Evolutionary conservation across 1,140 invertebrate genomes (phyloP).

Genomic region (Adoxophyes honmai): DNA sequence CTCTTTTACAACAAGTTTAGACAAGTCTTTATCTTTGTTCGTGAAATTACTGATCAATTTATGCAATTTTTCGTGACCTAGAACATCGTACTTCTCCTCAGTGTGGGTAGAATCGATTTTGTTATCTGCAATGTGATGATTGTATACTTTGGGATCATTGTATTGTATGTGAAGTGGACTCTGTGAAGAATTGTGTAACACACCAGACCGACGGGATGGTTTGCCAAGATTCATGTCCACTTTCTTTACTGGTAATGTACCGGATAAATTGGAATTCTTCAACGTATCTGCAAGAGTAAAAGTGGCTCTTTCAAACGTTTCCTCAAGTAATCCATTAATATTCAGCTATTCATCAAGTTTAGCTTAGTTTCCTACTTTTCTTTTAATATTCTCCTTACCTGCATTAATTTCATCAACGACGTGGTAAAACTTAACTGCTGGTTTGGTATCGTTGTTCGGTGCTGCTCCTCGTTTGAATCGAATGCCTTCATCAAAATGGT

Average conservation of each 20-base stretch:
- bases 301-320: not conserved
- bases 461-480: too few relatives aligned
- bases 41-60: constrained; percentile 47
- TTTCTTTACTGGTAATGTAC: constrained; percentile 47
- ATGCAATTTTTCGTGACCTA: constrained; percentile 32
- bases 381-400: constrained; percentile 33
- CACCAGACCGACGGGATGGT: constrained; percentile 33
- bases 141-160: constrained; percentile 40
- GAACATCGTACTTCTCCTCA: constrained; percentile 25
- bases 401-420: constrained; percentile 58
- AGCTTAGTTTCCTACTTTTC: too few relatives aligned
- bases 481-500: constrained; percentile 14
- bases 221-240: constrained; percentile 26
- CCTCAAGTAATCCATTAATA: too few relatives aligned
- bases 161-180: constrained; percentile 53
- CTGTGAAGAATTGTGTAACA: constrained; percentile 18
- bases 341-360: too few relatives aligned
- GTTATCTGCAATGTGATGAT: constrained; percentile 52
- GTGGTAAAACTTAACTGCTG: constrained; percentile 42
- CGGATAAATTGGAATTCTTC: constrained; percentile 40
- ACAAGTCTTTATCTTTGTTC: constrained; percentile 55
- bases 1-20: constrained; percentile 60
- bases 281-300: constrained; percentile 49
- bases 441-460: constrained; percentile 21
- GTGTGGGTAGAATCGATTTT: constrained; percentile 48